Evolutionary conservation across 1,140 invertebrate genomes (phyloP).

Genomic region (Hylyphantes graminicola): DNA sequence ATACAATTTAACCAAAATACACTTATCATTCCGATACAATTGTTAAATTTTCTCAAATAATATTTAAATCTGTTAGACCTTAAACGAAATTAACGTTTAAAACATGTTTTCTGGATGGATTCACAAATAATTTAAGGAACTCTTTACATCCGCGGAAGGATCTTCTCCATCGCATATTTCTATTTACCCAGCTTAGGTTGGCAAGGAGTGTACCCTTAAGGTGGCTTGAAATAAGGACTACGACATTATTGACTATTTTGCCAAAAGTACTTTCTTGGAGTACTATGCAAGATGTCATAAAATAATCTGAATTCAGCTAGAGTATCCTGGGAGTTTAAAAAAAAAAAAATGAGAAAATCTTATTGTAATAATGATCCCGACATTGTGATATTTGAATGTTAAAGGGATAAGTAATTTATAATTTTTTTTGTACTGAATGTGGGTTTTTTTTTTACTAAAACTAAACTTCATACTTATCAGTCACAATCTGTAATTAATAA

Average conservation of each 20-base stretch:
- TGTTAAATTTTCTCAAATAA: no score
- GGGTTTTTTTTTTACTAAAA: constrained; percentile 18
- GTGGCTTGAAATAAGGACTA: not conserved
- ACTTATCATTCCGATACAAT: no score
- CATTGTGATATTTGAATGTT: constrained; percentile 44
- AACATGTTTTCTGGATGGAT: no score
- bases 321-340: not conserved
- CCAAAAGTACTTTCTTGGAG: constrained; percentile 1
- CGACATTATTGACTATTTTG: not conserved
- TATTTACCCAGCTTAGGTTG: no score
- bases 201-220: no score
- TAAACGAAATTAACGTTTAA: no score
- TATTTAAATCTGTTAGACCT: no score
- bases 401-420: not conserved
- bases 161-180: no score
- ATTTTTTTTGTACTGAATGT: constrained; percentile 19
- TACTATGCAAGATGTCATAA: constrained; percentile 9
- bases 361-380: not conserved
- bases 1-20: no score
- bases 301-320: constrained; percentile 1
- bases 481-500: constrained; percentile 30
- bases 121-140: no score
- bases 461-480: not conserved
- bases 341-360: not conserved
- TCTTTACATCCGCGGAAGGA: no score